phyloP scores from a whole-genome alignment of 2,113 vertebrate genomes.

The Penelope pileata region DNA sequence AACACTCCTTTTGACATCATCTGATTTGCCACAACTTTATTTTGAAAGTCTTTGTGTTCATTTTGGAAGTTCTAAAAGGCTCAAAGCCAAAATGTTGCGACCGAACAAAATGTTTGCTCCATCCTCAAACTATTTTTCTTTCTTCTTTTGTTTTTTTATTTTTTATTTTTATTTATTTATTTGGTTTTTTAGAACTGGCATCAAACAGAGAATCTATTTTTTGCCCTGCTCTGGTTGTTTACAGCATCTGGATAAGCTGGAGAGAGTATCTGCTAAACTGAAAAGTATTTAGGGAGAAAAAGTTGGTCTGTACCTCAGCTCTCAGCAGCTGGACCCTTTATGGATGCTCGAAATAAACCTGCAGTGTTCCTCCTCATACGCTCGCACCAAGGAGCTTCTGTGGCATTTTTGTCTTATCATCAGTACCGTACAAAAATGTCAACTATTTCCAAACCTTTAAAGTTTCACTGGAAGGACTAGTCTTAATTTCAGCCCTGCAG shows the following conservation, averaged over 20 bases:
- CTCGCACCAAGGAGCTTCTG: constrained; percentile 18
- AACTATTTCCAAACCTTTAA: neutral
- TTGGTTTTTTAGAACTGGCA: neutral
- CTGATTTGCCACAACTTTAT: neutral
- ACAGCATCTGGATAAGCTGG: neutral
- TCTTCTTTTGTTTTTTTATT: neutral
- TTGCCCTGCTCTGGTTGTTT: neutral
- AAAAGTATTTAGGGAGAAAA: neutral
- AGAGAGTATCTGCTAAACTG: neutral
- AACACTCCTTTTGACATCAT: neutral
- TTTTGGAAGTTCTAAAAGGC: neutral
- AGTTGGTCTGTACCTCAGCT: neutral
- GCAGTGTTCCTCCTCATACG: neutral
- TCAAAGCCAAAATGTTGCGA: neutral
- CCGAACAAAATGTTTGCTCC: neutral
- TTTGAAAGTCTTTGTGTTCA: neutral
- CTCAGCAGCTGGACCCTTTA: neutral
- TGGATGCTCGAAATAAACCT: neutral
- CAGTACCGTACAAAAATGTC: neutral
- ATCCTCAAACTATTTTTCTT: neutral
- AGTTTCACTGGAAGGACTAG: neutral
- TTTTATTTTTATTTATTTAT: neutral
- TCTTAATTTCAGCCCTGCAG: constrained; percentile 4
- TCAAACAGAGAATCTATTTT: neutral
- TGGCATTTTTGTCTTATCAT: neutral